phyloP scores from a whole-genome alignment of 2,888 invertebrate species.

The Phragmatobia fuliginosa region DNA sequence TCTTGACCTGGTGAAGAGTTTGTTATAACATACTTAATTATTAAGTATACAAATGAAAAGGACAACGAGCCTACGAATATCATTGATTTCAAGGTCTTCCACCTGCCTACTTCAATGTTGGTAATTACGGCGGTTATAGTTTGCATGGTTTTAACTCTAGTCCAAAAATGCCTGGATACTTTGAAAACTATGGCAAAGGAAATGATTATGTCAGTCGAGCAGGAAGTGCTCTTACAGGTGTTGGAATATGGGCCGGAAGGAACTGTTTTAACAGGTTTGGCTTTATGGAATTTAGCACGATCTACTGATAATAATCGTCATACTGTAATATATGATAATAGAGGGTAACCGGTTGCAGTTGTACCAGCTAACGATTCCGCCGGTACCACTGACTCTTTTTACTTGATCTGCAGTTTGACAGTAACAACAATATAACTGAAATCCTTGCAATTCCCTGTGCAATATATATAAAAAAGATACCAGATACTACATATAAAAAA shows the following conservation, averaged over 20 bases:
- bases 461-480: conserved; percentile 82
- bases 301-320: conserved; percentile 78
- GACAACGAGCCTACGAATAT: conserved; percentile 47
- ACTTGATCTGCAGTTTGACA: conserved; percentile 79
- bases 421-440: conserved; percentile 73
- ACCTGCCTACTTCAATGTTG: conserved; percentile 68
- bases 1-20: conserved; percentile 48
- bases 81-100: conserved; percentile 70
- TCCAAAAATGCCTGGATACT: conserved; percentile 77
- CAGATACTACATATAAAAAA: conserved; percentile 79
- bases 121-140: conserved; percentile 57
- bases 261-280: conserved; percentile 80
- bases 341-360: conserved; percentile 80
- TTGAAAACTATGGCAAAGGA: conserved; percentile 73
- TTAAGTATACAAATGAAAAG: conserved; percentile 1
- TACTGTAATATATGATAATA: conserved; percentile 81
- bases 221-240: conserved; percentile 72
- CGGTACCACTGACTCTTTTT: conserved; percentile 72
- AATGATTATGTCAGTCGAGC: conserved; percentile 72
- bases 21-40: conserved; percentile 34
- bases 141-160: conserved; percentile 63
- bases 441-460: conserved; percentile 82
- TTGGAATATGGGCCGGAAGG: conserved; percentile 83
- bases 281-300: conserved; percentile 83
- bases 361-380: conserved; percentile 71